Base-by-base conservation (phyloP, 1,140 invertebrate genomes). In the Ridgeia piscesae region DNA sequence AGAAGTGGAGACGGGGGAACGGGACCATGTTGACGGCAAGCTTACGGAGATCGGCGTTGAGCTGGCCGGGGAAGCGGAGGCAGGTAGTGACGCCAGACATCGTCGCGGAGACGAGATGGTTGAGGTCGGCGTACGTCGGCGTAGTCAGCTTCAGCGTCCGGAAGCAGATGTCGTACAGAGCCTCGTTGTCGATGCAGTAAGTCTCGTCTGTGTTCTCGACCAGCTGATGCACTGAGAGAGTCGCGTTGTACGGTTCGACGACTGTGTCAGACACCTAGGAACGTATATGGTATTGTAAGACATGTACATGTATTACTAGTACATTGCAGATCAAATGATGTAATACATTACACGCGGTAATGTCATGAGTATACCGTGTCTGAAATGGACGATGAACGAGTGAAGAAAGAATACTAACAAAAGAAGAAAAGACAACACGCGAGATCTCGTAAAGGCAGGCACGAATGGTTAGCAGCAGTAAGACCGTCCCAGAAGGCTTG, bases 1-100 rank as follows among this genome's bases (percentile, higher is more conserved):
- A 99, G 97, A 99, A 99, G 96, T 99, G 98, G 8, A 99, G 97
- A 95, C 99, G 97, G n/a, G 99, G 99, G 95, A 97, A 99, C 91
- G 98, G 99, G 77, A 99, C 99, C 98, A 99, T 99, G 96, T 99
- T 99, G n/a, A 99, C 99, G 35, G 99, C 99, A 93, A 99, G 94
- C 97, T 99, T 99, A 92, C 99, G 97, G 58, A 99, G 96, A 96
- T 99, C 99, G 91, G 99, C 98, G 93, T 97, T 97, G 92, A 97
- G 93, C 93, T 97, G 96, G 91, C 97, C 97, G 33, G 96, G 96
- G 94, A 97, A 97, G 89, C 97, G 95, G 88, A 97, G 95, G 94
- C 96, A 97, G 34, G 97, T 97, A 95, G 98, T 98, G 0, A 99
- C 98, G 14, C 98, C 98, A 91, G 98, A 98, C 98, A 97, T 97